These are phyloP conservation scores for Zosterops lateralis DNA, from an alignment of 2,113 vertebrate species.

Conservation along the genomic window DNA sequence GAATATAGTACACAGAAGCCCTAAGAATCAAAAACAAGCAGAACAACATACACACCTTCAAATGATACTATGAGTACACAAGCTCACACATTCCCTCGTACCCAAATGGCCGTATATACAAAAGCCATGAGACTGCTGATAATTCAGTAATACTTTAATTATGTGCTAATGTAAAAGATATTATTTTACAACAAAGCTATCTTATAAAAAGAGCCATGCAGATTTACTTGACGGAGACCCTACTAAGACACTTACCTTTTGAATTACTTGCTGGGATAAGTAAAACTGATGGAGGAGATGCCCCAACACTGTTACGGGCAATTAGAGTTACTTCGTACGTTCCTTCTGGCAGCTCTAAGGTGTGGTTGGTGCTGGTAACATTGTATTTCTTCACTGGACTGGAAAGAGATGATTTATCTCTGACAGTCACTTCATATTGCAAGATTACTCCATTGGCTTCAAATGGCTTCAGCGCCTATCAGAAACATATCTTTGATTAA, in stretches of 20 bases:
- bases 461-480: constrained; percentile 67
- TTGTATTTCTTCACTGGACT: background rate
- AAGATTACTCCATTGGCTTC: constrained; percentile 82
- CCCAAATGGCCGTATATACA: background rate
- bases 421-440: constrained; percentile 74
- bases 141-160: background rate
- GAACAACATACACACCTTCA: background rate
- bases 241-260: constrained; percentile 61
- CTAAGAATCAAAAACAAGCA: background rate
- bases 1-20: background rate
- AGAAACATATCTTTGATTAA: constrained; percentile 1
- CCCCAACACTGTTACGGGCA: constrained; percentile 78
- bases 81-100: accelerated
- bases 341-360: constrained; percentile 56
- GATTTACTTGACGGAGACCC: background rate
- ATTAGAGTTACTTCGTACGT: constrained; percentile 54
- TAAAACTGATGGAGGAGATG: constrained; percentile 73
- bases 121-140: background rate
- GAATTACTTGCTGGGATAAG: constrained; percentile 66
- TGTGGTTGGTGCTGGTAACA: constrained; percentile 50
- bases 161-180: background rate
- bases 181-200: background rate
- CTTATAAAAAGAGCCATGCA: background rate
- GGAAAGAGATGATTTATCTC: constrained; percentile 12
- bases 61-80: background rate